These are phyloP conservation scores for Tauraco erythrolophus DNA, from an alignment of 2,113 vertebrate species.

Conservation along the genomic window DNA sequence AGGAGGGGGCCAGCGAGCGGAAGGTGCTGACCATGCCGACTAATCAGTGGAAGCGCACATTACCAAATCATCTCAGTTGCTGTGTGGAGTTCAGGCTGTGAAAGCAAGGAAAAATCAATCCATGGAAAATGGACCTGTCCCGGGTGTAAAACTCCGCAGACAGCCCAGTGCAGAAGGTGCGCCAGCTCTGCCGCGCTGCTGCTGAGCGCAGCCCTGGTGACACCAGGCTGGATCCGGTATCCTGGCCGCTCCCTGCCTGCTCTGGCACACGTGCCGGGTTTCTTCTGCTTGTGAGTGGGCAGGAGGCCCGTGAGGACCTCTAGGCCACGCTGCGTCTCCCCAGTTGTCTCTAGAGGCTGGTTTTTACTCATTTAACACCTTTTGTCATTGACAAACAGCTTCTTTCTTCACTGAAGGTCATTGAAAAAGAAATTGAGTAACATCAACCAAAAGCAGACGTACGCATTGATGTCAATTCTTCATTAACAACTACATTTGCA, in stretches of 20 bases:
- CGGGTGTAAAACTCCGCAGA: neutral
- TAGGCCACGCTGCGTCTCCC: neutral
- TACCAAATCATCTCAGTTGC: neutral
- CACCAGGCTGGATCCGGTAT: neutral
- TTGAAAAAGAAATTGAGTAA: neutral
- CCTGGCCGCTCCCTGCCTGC: neutral
- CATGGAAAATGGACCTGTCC: neutral
- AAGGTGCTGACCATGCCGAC: accelerated
- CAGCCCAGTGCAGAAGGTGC: neutral
- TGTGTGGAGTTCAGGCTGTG: neutral
- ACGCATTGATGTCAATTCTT: accelerated
- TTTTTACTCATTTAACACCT: neutral
- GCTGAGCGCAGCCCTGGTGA: neutral
- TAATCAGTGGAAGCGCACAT: accelerated
- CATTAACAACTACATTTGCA: neutral
- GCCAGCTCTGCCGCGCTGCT: neutral
- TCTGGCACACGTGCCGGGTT: neutral
- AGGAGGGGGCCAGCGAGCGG: neutral
- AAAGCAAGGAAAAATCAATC: neutral
- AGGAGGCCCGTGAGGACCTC: too few relatives aligned
- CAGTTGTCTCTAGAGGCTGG: neutral
- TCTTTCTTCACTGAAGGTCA: neutral
- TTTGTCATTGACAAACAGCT: neutral
- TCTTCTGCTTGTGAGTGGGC: too few relatives aligned
- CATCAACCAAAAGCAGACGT: accelerated